phyloP scores from a whole-genome alignment of 2,113 vertebrate species.

The Notothenia coriiceps region DNA sequence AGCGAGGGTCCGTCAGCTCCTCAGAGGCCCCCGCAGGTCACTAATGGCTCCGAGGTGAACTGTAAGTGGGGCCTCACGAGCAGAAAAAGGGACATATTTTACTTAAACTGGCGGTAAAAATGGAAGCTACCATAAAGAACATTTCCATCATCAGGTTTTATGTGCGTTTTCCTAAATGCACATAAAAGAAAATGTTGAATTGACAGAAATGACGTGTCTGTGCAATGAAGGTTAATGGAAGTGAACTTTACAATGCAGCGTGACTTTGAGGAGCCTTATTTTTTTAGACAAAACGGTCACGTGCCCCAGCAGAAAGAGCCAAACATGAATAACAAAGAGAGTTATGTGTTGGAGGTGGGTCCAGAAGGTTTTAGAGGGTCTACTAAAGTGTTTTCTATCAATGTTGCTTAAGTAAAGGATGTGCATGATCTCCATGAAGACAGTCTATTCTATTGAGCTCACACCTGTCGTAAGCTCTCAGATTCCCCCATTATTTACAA shows the following conservation, averaged over 20 bases:
- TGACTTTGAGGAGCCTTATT: background rate
- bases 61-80: constrained; percentile 17
- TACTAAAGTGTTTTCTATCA: too few species aligned
- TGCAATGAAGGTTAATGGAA: background rate
- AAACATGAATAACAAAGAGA: background rate
- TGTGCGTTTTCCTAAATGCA: background rate
- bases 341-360: background rate
- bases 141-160: background rate
- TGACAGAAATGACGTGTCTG: background rate
- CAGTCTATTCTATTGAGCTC: too few species aligned
- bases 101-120: background rate
- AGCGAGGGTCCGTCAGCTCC: constrained; percentile 30
- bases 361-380: background rate
- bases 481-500: too few species aligned
- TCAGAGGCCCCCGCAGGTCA: constrained; percentile 32
- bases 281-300: background rate
- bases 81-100: constrained; percentile 3
- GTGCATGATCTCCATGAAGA: too few species aligned
- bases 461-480: too few species aligned
- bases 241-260: background rate
- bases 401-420: too few species aligned
- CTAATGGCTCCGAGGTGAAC: constrained; percentile 63
- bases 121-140: background rate
- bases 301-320: background rate
- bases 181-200: background rate